Percentiles rank a stretch among this genome's conserved stretches.
Evolutionary conservation across 1,140 invertebrate genomes (phyloP).

Genomic region (Drosophila albomicans): DNA sequence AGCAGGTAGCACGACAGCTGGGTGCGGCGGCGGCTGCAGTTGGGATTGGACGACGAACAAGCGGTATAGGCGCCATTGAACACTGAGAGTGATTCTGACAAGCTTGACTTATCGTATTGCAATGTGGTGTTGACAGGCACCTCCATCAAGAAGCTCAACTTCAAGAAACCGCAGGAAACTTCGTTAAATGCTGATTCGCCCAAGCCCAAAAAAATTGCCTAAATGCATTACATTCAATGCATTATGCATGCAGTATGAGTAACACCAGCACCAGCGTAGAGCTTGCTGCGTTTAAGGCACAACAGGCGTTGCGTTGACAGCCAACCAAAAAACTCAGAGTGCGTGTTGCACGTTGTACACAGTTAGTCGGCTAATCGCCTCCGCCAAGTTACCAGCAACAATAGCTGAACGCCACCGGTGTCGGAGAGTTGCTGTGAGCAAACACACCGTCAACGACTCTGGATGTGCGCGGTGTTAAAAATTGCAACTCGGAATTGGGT

Average conservation of each 20-base stretch:
- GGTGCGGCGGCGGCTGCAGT: conserved; percentile 6
- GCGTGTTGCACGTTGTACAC: background rate
- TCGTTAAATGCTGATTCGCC: background rate
- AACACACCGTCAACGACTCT: conserved; percentile 1
- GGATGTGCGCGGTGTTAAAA: conserved; percentile 34
- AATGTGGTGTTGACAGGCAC: background rate
- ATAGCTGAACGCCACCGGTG: conserved; percentile 37
- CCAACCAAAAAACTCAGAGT: background rate
- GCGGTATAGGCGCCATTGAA: background rate
- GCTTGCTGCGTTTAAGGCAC: background rate
- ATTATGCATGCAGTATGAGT: background rate
- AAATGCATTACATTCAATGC: conserved; percentile 78
- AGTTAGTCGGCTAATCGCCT: conserved; percentile 21
- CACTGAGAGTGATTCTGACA: conserved; percentile 8
- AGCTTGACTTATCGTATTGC: conserved; percentile 63
- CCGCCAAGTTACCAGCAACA: conserved; percentile 26
- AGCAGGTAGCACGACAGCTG: conserved; percentile 10
- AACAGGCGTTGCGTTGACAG: background rate
- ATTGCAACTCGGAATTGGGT: conserved; percentile 46
- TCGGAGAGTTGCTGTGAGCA: conserved; percentile 35
- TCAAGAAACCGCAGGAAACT: conserved; percentile 43
- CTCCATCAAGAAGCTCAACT: conserved; percentile 47
- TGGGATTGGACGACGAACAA: conserved; percentile 1
- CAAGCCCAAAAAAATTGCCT: conserved; percentile 81
- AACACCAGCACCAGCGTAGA: background rate